Evolutionary conservation across 2,113 vertebrate genomes (phyloP), one percentile per base, ranked within the genome.

Genomic region (Cathartes aura): DNA sequence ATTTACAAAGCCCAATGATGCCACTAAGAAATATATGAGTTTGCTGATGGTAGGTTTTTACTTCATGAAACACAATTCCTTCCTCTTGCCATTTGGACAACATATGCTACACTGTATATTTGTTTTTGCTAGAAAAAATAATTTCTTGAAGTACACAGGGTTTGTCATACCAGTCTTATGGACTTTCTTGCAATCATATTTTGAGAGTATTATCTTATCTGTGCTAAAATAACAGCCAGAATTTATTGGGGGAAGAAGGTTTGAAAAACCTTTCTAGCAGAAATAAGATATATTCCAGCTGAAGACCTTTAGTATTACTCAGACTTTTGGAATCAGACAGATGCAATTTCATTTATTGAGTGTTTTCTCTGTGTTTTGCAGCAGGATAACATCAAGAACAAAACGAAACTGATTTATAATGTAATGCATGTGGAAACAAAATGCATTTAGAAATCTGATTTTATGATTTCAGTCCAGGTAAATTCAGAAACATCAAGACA

Each of bases 341-440:
- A 56, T 72, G 56, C 47, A 87, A 95, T 96, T 96, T 85, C 81
- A 72, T 89, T 93, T 91, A 82, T 18, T 91, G 84, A 85, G 55
- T 67, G 50, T 66, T 93, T 95, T 91, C 83, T 81, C 71, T 87
- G 36, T 87, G 40, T 52, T 93, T 94, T 95, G 48, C 52, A 79
- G 87, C 36, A 64, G 60, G 78, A 87, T 60, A 93, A 87, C 70
- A 93, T 52, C 30, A 68, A 64, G 70, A 82, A 74, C 70, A 72
- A 85, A 85, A 55, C 15, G 36, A 83, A 93, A 58, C 48, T 68
- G 72, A 96, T 87, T 82, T 85, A 87, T 68, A 63, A 94, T 47
- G 60, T 75, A 59, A 72, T 27, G 40, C 60, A 63, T 1, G 0
- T 55, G 36, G 78, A 96, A 94, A 87, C 21, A 89, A 67, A 43